phyloP scores from a whole-genome alignment of 2,888 invertebrate genomes.

The Ormyrus rosae region DNA sequence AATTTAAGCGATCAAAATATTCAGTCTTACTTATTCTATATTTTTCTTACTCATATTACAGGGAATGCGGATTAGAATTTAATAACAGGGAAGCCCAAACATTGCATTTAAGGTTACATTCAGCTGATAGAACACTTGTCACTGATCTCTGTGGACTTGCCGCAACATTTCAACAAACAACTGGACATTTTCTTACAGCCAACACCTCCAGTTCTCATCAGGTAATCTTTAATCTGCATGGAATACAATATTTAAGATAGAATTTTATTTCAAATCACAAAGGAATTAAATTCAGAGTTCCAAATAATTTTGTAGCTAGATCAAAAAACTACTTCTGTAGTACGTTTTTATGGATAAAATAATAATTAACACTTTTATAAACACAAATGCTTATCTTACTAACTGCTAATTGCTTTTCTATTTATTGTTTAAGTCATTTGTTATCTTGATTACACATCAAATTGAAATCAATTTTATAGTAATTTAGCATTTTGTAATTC shows the following conservation, averaged over 20 bases:
- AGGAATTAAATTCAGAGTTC: too few species aligned
- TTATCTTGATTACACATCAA: too few species aligned
- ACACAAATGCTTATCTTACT: too few species aligned
- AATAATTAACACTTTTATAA: too few species aligned
- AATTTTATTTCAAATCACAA: too few species aligned
- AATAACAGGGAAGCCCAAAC: slow-evolving; percentile 86
- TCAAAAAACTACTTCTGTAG: too few species aligned
- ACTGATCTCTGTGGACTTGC: slow-evolving; percentile 89
- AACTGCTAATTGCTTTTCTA: too few species aligned
- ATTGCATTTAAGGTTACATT: slow-evolving; percentile 87
- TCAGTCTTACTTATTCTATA: background rate
- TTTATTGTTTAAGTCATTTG: too few species aligned
- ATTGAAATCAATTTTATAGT: too few species aligned
- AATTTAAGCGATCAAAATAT: background rate
- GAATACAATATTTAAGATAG: background rate
- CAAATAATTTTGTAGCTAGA: too few species aligned
- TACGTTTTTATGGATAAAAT: too few species aligned
- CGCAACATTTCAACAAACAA: slow-evolving; percentile 83
- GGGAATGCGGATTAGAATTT: slow-evolving; percentile 82
- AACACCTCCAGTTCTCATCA: slow-evolving; percentile 73
- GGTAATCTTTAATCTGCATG: slow-evolving; percentile 62
- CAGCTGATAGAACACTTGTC: slow-evolving; percentile 87
- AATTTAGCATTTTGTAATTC: too few species aligned
- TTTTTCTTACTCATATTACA: slow-evolving; percentile 59
- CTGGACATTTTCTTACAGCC: slow-evolving; percentile 79